phyloP scores from a whole-genome alignment of 2,113 vertebrate species.

The Solenodon paradoxus region DNA sequence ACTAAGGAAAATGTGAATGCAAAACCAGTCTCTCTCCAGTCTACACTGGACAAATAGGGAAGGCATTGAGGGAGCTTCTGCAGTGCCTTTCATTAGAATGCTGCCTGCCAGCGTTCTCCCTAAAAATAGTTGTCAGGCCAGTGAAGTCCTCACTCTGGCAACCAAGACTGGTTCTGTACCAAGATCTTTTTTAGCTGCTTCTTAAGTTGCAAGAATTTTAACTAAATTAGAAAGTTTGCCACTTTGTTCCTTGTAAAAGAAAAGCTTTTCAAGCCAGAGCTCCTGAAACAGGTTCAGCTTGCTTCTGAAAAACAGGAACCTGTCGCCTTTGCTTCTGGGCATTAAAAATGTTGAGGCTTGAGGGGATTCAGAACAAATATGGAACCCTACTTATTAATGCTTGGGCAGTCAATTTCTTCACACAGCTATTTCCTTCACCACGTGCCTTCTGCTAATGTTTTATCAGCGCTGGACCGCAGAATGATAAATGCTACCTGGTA shows the following conservation, averaged over 20 bases:
- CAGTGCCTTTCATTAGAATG: slow-evolving; percentile 59
- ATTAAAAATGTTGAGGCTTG: slow-evolving; percentile 16
- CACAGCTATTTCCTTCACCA: neutral
- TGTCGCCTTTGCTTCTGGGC: neutral
- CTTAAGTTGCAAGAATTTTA: slow-evolving; percentile 73
- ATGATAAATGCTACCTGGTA: slow-evolving; percentile 13
- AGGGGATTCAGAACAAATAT: slow-evolving; percentile 40
- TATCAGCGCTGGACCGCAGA: neutral
- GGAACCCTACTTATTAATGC: slow-evolving; percentile 47
- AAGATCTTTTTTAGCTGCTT: slow-evolving; percentile 55
- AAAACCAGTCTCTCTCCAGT: neutral
- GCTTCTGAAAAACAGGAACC: slow-evolving; percentile 39
- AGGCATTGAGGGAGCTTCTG: slow-evolving; percentile 41
- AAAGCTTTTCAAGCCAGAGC: slow-evolving; percentile 48
- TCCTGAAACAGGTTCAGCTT: slow-evolving; percentile 52
- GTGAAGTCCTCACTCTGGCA: slow-evolving; percentile 51
- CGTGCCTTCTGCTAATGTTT: slow-evolving; percentile 15
- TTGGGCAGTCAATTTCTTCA: slow-evolving; percentile 17
- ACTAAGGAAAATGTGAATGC: neutral
- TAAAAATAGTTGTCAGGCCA: slow-evolving; percentile 69
- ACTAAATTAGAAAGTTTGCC: slow-evolving; percentile 73
- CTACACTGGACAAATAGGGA: neutral
- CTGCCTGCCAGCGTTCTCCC: slow-evolving; percentile 60
- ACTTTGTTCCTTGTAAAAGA: slow-evolving; percentile 56
- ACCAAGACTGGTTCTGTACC: slow-evolving; percentile 40